These are phyloP conservation scores for Hirtodrosophila confusa DNA, from an alignment of 2,888 invertebrate genomes.

Conservation along the genomic window DNA sequence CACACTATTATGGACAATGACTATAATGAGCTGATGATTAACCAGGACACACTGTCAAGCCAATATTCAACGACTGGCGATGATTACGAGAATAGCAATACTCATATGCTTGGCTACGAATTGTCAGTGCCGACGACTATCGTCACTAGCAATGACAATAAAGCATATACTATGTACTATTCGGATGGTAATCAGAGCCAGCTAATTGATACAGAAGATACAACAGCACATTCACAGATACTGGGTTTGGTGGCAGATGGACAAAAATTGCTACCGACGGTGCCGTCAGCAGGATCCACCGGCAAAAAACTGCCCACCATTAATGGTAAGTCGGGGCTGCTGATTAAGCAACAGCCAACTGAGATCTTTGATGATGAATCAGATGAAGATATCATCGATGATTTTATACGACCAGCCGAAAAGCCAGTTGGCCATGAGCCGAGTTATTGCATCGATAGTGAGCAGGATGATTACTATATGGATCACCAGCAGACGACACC, in stretches of 20 bases:
- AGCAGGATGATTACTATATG: constrained; percentile 82
- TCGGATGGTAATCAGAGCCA: constrained; percentile 58
- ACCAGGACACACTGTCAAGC: constrained; percentile 39
- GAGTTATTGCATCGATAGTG: constrained; percentile 82
- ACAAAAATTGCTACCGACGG: constrained; percentile 74
- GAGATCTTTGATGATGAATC: constrained; percentile 81
- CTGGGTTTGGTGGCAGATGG: neutral
- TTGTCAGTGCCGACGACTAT: neutral
- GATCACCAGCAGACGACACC: constrained; percentile 67
- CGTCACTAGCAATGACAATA: constrained; percentile 32
- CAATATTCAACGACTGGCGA: constrained; percentile 56
- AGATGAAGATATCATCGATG: constrained; percentile 51
- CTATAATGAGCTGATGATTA: constrained; percentile 38
- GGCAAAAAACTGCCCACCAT: constrained; percentile 83
- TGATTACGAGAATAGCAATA: constrained; percentile 78
- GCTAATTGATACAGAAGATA: constrained; percentile 14
- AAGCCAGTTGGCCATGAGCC: constrained; percentile 42
- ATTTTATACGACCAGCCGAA: constrained; percentile 47
- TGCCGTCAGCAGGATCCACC: constrained; percentile 76
- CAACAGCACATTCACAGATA: neutral
- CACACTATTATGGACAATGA: constrained; percentile 27
- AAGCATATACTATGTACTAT: constrained; percentile 50
- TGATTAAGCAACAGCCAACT: constrained; percentile 83
- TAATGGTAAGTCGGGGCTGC: constrained; percentile 79
- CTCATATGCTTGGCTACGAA: constrained; percentile 46